A percentile compares a stretch with the other conserved stretches of the same genome.
phyloP scores from a whole-genome alignment of 2,113 vertebrate genomes.

The Plotosus lineatus region DNA sequence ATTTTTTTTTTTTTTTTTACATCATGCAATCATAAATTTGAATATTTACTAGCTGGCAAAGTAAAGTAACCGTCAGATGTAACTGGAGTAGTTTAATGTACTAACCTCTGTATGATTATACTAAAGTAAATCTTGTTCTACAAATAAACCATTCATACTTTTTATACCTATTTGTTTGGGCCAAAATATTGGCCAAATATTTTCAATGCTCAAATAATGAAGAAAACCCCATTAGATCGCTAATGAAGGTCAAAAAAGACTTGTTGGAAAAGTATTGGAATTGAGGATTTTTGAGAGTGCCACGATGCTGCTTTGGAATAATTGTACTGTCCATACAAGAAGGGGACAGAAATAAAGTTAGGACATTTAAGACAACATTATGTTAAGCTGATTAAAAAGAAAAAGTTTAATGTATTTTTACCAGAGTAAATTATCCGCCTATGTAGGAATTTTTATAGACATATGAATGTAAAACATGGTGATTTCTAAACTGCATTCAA shows the following conservation, averaged over 20 bases:
- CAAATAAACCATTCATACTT: neutral
- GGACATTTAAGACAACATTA: neutral
- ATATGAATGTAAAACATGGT: neutral
- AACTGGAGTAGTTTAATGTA: neutral
- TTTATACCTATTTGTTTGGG: neutral
- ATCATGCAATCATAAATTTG: neutral
- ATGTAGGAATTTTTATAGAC: neutral
- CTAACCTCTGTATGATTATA: neutral
- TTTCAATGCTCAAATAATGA: neutral
- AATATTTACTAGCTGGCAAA: slow-evolving; percentile 1
- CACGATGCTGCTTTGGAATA: neutral
- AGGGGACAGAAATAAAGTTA: neutral
- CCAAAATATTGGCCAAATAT: no score
- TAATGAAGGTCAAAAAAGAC: neutral
- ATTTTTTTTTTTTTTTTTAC: neutral
- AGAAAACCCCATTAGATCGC: neutral
- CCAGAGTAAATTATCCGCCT: neutral
- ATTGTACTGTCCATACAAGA: neutral
- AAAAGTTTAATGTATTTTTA: neutral
- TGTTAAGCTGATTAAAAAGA: neutral
- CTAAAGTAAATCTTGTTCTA: neutral
- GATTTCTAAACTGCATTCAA: slow-evolving; percentile 1
- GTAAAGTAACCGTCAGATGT: neutral
- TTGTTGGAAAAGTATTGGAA: slow-evolving; percentile 13
- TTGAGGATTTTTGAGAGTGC: neutral